Base-by-base conservation (phyloP, 1,140 invertebrate genomes). In the Coptotermes formosanus region DNA sequence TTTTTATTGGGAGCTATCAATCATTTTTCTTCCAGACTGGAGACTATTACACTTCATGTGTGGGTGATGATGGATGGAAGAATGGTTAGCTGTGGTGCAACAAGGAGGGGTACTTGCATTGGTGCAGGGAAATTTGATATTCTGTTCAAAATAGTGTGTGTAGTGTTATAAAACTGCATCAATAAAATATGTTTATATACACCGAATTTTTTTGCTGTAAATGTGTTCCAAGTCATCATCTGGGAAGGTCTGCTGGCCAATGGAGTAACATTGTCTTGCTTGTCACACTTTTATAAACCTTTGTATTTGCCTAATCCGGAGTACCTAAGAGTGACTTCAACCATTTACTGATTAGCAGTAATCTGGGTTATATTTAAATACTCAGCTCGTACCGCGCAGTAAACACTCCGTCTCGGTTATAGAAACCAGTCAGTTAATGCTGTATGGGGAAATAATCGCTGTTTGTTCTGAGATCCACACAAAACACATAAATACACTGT, bases 11-110 rank as follows among this genome's bases (percentile, higher is more conserved):
- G 64, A 69, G 64, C 64, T 69, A 69, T 69, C 64, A 69, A 69
- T 69, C 64, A 69, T 69, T 69, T 69, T 69, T 69, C 59, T 69
- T 69, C 64, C 64, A n/a, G 64, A 69, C 64, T 69, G 64, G 64
- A 3, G 64, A 69, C 64, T 21, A 69, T 69, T 69, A 69, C 64
- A 69, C 64, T 69, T 69, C n/a, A 25, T 69, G 64, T 69, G 64
- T 64, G 59, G 59, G 19, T 64, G 64, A 69, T 69, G 64, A 69
- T 69, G 64, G 64, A 69, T 69, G 64, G 64, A 69, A 69, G 64
- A 69, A 69, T 69, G 25, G 64, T 69, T 69, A n/a, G 64, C 25
- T 69, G n/a, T 69, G n/a, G 7, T 69, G 64, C 64, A 21, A 3
- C 25, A n/a, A 25, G 64, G 64, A n/a, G 14, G 9, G 52, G 16